Base-by-base conservation (phyloP, 2,888 invertebrate species). In the Eupsilia transversa region DNA sequence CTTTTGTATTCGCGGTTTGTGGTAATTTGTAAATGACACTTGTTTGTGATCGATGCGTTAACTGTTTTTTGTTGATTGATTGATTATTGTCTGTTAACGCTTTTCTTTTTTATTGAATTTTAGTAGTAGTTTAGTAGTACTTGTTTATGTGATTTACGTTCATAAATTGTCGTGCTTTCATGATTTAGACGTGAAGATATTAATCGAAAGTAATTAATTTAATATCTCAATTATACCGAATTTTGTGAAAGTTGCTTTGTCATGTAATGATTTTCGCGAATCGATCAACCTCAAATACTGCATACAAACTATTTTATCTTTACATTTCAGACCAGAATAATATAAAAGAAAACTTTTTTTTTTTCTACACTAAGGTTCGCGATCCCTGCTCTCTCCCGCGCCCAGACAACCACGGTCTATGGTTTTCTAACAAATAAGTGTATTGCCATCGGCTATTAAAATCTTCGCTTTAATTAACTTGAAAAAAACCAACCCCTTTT, bases 351-450 rank as follows among this genome's bases (percentile, higher is more conserved):
- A 20, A 5, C 4, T 5, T 27, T 0, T 52, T n/a, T 59, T 79
- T 78, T 79, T 79, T 79, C 63, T 54, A 10, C n/a, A 46, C 46
- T 75, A 85, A 75, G 61, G 86, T 87, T 78, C 63, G 30, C 73
- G 46, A 89, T 87, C 74, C 79, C 93, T 91, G 91, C 66, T 73
- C 82, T 84, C 84, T 86, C 80, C 85, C 74, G 72, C 84, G 84
- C 85, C 87, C 89, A 90, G 86, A 88, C 85, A 84, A 87, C 85
- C 89, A 94, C 93, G 94, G 89, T 93, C 86, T 77, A 87, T 93
- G 92, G 88, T 90, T 93, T 89, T 86, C 90, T 91, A 91, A 93
- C 93, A 92, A 92, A 93, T 92, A 93, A 91, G 90, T 86, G 86
- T 90, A 91, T 91, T 90, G 89, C 92, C 92, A 92, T 92, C 90